Percentiles rank a stretch among this genome's conserved stretches.
Evolutionary conservation across 2,113 vertebrate genomes (phyloP).

Genomic region (Tachycineta bicolor): DNA sequence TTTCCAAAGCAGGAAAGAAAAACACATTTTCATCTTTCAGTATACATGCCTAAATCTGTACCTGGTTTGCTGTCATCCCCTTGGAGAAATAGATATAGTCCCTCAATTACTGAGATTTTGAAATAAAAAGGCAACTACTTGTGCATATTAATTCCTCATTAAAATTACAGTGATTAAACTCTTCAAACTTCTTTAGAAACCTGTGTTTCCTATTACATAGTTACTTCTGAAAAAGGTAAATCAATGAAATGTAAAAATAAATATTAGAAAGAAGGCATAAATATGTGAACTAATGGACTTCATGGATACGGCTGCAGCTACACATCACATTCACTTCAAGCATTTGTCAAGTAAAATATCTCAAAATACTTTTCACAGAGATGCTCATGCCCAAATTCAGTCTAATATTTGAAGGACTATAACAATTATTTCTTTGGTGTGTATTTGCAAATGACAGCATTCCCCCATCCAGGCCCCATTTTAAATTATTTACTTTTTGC

Average conservation of each 20-base stretch:
- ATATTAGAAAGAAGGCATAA: not conserved
- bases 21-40: not conserved
- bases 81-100: not conserved
- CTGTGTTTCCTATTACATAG: not conserved
- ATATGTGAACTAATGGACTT: not conserved
- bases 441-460: not conserved
- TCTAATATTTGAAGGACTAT: not conserved
- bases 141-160: not conserved
- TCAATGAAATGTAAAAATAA: not conserved
- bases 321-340: not conserved
- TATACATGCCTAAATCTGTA: not conserved
- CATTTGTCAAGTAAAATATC: not conserved
- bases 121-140: not conserved
- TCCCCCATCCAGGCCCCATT: not conserved
- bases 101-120: not conserved
- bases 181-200: not conserved
- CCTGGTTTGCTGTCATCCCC: not conserved
- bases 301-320: not conserved
- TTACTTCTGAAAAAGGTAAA: not conserved
- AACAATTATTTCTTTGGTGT: not conserved
- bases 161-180: not conserved
- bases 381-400: not conserved
- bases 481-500: not conserved
- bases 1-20: not conserved
- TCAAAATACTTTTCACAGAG: not conserved